Evolutionary conservation across 2,113 vertebrate species (phyloP).

Genomic region (Hiodon alosoides): DNA sequence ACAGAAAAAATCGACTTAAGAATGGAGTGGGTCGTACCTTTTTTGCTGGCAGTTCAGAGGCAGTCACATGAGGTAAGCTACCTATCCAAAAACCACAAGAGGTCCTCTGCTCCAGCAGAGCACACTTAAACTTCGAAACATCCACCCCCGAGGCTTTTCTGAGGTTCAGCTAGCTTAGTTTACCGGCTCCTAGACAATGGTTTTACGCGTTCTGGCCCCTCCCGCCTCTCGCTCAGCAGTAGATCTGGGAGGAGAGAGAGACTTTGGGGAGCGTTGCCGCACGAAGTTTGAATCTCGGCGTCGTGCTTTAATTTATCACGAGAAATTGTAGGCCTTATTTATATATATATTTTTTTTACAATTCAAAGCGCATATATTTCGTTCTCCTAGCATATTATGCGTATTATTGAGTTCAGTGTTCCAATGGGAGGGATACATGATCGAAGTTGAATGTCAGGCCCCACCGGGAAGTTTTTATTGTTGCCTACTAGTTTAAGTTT

Average conservation of each 20-base stretch:
- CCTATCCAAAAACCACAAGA: slow-evolving; percentile 11
- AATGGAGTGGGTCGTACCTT: background rate
- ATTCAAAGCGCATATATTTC: no score
- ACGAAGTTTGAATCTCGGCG: background rate
- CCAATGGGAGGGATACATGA: no score
- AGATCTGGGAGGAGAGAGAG: background rate
- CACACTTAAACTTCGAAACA: background rate
- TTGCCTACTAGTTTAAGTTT: no score
- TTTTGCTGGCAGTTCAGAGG: slow-evolving; percentile 13
- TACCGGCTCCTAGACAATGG: slow-evolving; percentile 27
- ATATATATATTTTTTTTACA: no score
- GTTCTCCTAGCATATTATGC: no score
- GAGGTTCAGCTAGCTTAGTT: background rate
- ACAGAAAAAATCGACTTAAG: slow-evolving; percentile 12
- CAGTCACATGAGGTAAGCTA: slow-evolving; percentile 20
- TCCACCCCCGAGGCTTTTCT: background rate
- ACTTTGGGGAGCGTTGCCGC: background rate
- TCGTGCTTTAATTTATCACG: no score
- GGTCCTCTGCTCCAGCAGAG: slow-evolving; percentile 13
- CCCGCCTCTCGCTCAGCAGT: slow-evolving; percentile 8
- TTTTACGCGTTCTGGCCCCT: slow-evolving; percentile 25
- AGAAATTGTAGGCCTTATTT: no score
- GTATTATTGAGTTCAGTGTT: no score
- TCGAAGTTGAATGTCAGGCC: no score
- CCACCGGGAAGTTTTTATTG: no score